Conservation (phyloP, 2,888 invertebrate species). For the Noctua fimbriata region DNA sequence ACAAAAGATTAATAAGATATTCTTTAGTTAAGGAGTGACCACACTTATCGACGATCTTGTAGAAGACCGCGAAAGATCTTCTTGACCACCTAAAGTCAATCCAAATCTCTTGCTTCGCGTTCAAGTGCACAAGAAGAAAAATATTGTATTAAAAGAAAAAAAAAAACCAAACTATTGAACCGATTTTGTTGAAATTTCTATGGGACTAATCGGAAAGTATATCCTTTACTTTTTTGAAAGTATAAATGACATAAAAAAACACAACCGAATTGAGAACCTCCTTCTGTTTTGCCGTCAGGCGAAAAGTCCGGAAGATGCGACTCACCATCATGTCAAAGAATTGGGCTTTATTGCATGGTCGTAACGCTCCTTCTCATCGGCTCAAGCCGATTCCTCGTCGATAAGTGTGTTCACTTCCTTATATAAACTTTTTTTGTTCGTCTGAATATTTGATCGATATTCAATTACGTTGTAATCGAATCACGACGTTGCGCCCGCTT, state of each 20-base stretch:
- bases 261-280: no score
- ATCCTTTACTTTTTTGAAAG: no score
- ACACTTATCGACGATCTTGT: neutral
- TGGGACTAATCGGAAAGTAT: neutral
- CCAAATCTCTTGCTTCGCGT: neutral
- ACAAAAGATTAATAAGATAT: conserved; percentile 10
- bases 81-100: neutral
- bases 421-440: conserved; percentile 26
- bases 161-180: no score
- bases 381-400: neutral
- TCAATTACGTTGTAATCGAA: conserved; percentile 52
- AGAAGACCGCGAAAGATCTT: neutral
- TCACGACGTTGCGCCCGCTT: conserved; percentile 40
- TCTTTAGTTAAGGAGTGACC: neutral
- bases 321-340: neutral
- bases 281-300: no score
- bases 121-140: no score
- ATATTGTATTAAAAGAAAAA: no score
- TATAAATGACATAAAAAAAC: no score
- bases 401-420: neutral
- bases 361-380: neutral
- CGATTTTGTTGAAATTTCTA: no score
- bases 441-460: conserved; percentile 53
- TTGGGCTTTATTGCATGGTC: neutral
- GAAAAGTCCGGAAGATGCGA: neutral